A percentile compares a stretch with the other conserved stretches of the same genome.
phyloP scores from a whole-genome alignment of 1,140 invertebrate species.

The Drosophila nasuta region DNA sequence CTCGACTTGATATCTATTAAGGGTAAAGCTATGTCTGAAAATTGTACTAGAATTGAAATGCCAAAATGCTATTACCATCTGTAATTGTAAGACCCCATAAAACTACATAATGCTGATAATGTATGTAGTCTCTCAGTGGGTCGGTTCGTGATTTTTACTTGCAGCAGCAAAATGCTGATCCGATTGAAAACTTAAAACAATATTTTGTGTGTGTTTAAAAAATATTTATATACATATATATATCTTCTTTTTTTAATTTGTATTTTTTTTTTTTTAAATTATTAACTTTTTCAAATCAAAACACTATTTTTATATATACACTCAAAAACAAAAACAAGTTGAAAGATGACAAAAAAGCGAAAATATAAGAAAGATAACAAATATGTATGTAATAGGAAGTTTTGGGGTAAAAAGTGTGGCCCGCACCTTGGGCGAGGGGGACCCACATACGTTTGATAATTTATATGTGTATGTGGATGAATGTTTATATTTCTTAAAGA shows the following conservation, averaged over 20 bases:
- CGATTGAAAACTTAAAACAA: constrained; percentile 29
- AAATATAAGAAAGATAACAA: constrained; percentile 3
- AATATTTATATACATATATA: constrained; percentile 47
- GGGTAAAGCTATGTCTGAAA: constrained; percentile 24
- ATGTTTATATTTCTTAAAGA: constrained; percentile 85
- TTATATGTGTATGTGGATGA: constrained; percentile 76
- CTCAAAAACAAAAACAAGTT: constrained; percentile 3
- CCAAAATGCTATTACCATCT: constrained; percentile 48
- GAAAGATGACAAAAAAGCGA: constrained; percentile 6
- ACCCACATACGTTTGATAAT: constrained; percentile 61
- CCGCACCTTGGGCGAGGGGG: constrained; percentile 22
- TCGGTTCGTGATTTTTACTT: constrained; percentile 43
- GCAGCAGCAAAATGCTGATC: constrained; percentile 21
- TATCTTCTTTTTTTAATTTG: constrained; percentile 48
- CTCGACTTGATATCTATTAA: constrained; percentile 10
- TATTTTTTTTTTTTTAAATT: constrained; percentile 42
- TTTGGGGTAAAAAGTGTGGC: constrained; percentile 11
- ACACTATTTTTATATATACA: constrained; percentile 74
- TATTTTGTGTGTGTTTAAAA: constrained; percentile 43
- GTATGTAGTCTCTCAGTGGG: constrained; percentile 32
- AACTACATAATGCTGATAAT: constrained; percentile 43
- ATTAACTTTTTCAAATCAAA: constrained; percentile 59
- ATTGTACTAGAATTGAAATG: constrained; percentile 42
- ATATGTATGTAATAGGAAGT: constrained; percentile 36
- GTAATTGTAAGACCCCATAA: constrained; percentile 30